Conservation (phyloP, 2,797 vertebrate genomes). For the Hippocampus kuda region DNA sequence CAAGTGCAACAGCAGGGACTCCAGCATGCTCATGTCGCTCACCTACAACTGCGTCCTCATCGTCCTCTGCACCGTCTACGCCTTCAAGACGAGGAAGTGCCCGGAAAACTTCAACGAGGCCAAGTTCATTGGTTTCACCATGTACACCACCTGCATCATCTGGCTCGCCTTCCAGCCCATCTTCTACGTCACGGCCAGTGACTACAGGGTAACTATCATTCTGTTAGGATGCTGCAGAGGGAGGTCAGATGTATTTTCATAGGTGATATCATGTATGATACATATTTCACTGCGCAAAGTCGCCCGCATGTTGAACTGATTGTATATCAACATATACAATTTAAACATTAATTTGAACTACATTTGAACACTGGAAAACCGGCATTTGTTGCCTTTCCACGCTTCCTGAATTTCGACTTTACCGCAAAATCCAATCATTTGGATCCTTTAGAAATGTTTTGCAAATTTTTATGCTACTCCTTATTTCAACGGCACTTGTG, state of each 20-base stretch:
- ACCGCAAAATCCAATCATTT: background rate
- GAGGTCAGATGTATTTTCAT: background rate
- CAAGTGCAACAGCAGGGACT: constrained; percentile 90
- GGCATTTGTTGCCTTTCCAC: background rate
- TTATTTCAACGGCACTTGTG: background rate
- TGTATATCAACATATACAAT: background rate
- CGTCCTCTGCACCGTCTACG: constrained; percentile 92
- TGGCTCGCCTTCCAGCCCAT: constrained; percentile 98
- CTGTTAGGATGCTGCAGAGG: background rate
- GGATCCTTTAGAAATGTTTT: background rate
- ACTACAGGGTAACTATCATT: constrained; percentile 82
- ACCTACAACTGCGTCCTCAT: constrained; percentile 96
- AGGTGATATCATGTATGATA: background rate
- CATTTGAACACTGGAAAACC: too few species aligned
- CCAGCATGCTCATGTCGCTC: constrained; percentile 92
- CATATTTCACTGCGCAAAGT: background rate
- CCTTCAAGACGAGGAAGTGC: constrained; percentile 98
- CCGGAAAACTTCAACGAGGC: constrained; percentile 99
- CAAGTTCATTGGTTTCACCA: constrained; percentile 98
- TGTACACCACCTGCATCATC: constrained; percentile 99
- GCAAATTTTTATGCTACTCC: background rate
- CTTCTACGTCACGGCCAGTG: constrained; percentile 97
- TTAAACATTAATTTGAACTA: background rate
- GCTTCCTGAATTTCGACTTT: background rate
- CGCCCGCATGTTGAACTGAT: background rate